These are phyloP conservation scores for Macrocentrus cingulum DNA, from an alignment of 1,140 invertebrate species.

Conservation along the genomic window DNA sequence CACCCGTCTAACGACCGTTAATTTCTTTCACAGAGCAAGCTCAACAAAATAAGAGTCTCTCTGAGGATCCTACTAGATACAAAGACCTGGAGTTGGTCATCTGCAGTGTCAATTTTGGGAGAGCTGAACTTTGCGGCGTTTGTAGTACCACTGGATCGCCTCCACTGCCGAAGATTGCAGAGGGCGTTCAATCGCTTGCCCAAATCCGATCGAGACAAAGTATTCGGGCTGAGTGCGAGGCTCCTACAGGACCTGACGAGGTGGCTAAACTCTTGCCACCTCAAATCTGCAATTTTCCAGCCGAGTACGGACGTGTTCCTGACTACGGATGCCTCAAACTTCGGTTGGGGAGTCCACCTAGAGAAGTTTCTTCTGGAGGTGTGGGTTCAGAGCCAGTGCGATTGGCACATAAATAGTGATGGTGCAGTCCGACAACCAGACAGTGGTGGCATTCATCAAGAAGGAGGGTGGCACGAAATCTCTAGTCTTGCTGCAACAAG, in stretches of 20 bases:
- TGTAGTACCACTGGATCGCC: constrained; percentile 7
- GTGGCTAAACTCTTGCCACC: too few species aligned
- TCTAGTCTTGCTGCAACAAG: too few species aligned
- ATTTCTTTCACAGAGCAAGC: constrained; percentile 1
- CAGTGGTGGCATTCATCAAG: too few species aligned
- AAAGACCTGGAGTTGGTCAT: constrained; percentile 21
- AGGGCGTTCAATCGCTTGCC: constrained; percentile 20
- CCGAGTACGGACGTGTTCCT: too few species aligned
- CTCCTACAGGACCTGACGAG: constrained; percentile 29
- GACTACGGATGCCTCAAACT: too few species aligned
- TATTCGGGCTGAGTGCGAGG: constrained; percentile 6
- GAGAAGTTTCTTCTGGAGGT: too few species aligned
- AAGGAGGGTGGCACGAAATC: too few species aligned
- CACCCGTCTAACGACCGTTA: constrained; percentile 19
- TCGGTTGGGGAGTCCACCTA: too few species aligned
- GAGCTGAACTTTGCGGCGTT: constrained; percentile 8
- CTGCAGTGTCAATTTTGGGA: neutral
- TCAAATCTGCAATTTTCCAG: too few species aligned
- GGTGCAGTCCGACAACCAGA: too few species aligned
- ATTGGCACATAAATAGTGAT: too few species aligned
- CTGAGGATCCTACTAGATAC: constrained; percentile 11
- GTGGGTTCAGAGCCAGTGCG: too few species aligned
- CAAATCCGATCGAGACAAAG: constrained; percentile 20
- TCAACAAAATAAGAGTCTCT: constrained; percentile 3
- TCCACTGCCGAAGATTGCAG: constrained; percentile 5